Evolutionary conservation across 2,797 vertebrate genomes (phyloP), one percentile per base, ranked within the genome.

Genomic region (Sus cebifrons): DNA sequence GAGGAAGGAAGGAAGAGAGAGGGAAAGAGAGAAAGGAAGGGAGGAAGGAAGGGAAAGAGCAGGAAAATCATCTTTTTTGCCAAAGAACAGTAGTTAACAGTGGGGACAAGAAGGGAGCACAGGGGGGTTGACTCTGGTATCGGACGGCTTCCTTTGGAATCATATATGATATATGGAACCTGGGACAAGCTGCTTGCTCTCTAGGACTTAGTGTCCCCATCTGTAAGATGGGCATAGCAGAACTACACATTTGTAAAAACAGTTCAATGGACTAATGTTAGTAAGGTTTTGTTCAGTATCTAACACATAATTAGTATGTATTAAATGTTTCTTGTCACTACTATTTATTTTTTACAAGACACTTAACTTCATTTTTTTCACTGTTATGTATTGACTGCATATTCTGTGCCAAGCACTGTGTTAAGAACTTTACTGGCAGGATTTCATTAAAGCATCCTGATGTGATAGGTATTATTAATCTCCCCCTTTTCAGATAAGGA

Each of bases 31-130:
- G 44, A 49, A 10, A 49, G 27, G 49, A 27, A n/a, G 17, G 49
- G 27, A 73, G 5, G 71, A 23, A 56, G 29, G 74, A 17, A 13
- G 9, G 9, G 44, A 23, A 6, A 32, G 5, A 32, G 2, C 8
- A 32, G 54, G 10, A 5, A 67, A 77, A 18, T 23, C 1, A 32
- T 71, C 32, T 29, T 32, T 77, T 62, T 73, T 1, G 27, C 9
- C 11, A 9, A 25, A 52, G 14, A 83, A 44, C 2, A 4, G 49
- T 15, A 12, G n/a, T n/a, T 5, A 58, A 2, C 20, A 73, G 52
- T 2, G 64, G n/a, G 56, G 2, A 52, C 23, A 2, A 5, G 54
- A 15, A 0, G 6, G 0, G 0, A 9, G 17, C 1, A 0, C 2
- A 20, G 3, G n/a, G 25, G 17, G 25, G 29, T 20, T 0, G 2